phyloP scores from a whole-genome alignment of 1,140 invertebrate genomes.

The Procambarus clarkii region DNA sequence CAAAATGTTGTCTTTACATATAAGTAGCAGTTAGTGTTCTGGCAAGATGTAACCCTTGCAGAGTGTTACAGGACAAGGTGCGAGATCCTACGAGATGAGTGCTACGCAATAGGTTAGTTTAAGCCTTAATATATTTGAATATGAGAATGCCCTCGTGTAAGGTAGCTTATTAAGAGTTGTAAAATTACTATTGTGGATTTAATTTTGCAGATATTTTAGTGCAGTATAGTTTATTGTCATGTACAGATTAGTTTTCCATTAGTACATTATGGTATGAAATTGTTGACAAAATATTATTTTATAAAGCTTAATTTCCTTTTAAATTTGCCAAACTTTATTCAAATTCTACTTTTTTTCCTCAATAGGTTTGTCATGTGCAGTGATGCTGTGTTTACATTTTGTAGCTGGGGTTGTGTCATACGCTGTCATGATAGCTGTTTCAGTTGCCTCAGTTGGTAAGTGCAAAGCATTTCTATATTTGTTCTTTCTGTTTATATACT shows the following conservation, averaged over 20 bases:
- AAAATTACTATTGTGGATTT: background rate
- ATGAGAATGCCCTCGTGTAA: too few relatives aligned
- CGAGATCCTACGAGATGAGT: too few relatives aligned
- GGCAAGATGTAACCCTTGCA: too few relatives aligned
- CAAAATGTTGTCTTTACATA: too few relatives aligned
- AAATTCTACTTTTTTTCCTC: background rate
- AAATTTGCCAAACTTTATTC: background rate
- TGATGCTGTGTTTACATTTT: slow-evolving; percentile 54
- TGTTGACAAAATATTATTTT: background rate
- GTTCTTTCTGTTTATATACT: too few relatives aligned
- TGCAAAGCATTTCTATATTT: background rate
- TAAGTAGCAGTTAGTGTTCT: too few relatives aligned
- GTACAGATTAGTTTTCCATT: too few relatives aligned
- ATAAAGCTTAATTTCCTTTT: background rate
- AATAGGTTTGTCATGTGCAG: slow-evolving; percentile 47
- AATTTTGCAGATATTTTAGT: too few relatives aligned
- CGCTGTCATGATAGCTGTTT: slow-evolving; percentile 45
- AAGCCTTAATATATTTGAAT: too few relatives aligned
- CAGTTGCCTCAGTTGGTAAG: slow-evolving; percentile 40
- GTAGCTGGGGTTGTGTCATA: slow-evolving; percentile 44
- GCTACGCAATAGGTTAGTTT: too few relatives aligned
- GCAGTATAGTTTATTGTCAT: too few relatives aligned
- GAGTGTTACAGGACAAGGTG: too few relatives aligned
- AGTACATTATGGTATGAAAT: background rate
- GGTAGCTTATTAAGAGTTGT: background rate